phyloP scores from a whole-genome alignment of 2,113 vertebrate genomes.

The Argyrosomus japonicus region DNA sequence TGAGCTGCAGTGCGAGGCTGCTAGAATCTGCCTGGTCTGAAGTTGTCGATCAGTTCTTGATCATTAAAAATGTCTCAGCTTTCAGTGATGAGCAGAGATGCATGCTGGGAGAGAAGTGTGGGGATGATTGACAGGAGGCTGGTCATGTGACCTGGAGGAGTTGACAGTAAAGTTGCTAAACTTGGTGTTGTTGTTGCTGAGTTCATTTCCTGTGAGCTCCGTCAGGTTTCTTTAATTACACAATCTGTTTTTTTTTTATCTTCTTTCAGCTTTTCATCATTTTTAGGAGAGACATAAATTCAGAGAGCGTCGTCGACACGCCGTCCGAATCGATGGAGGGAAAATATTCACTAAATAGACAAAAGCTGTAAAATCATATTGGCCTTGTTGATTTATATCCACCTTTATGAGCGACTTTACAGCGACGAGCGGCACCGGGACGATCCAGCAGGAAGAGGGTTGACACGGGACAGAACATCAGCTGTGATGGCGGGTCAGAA shows the following conservation, averaged over 20 bases:
- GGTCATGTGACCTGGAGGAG: conserved; percentile 1
- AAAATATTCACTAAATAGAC: conserved; percentile 55
- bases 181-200: conserved; percentile 5
- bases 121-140: background rate
- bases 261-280: conserved; percentile 43
- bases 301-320: background rate
- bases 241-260: conserved; percentile 46
- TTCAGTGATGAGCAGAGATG: background rate
- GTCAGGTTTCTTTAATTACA: conserved; percentile 49
- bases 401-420: conserved; percentile 47
- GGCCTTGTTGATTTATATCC: conserved; percentile 42
- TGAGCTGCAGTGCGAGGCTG: too few species aligned
- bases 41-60: too few species aligned
- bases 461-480: conserved; percentile 14
- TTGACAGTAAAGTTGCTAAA: background rate
- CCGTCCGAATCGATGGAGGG: conserved; percentile 15
- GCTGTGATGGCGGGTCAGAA: conserved; percentile 45
- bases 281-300: conserved; percentile 59
- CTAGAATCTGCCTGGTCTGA: too few species aligned
- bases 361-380: conserved; percentile 37
- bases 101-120: background rate
- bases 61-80: too few species aligned
- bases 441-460: conserved; percentile 1
- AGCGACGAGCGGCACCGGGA: background rate
- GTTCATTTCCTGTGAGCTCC: conserved; percentile 3